Conservation (phyloP, 2,113 vertebrate species). For the Pica pica region DNA sequence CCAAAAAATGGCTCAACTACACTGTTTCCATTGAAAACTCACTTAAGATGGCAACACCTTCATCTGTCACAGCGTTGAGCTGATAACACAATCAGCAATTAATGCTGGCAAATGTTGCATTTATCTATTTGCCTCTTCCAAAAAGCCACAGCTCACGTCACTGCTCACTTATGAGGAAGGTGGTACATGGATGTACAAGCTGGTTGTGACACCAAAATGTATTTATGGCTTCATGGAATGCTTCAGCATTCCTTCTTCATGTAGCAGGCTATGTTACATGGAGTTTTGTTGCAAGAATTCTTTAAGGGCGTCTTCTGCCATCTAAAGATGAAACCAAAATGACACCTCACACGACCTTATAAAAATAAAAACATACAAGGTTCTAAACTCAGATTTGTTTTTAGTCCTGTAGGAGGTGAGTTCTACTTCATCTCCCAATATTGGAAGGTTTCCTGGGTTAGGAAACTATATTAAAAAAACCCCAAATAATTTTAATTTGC, state of each 20-base stretch:
- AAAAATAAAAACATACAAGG: not conserved
- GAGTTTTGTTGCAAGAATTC: not conserved
- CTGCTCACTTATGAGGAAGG: not conserved
- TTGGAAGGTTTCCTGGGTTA: not conserved
- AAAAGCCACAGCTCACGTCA: not conserved
- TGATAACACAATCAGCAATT: not conserved
- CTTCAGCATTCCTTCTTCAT: not conserved
- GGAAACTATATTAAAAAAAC: rapidly evolving
- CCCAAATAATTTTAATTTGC: not conserved
- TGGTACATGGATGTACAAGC: too few species aligned
- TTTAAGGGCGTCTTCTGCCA: not conserved
- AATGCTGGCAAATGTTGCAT: not conserved
- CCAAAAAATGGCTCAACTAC: not conserved
- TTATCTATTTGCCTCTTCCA: not conserved
- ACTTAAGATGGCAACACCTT: not conserved
- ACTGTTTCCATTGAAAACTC: not conserved
- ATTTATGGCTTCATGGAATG: not conserved
- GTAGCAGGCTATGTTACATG: not conserved
- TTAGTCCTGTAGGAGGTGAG: not conserved
- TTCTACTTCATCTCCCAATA: not conserved
- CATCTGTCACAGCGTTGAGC: rapidly evolving
- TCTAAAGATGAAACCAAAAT: not conserved
- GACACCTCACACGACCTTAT: not conserved
- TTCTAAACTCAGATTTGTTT: not conserved
- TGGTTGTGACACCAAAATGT: not conserved